These are phyloP conservation scores for Tipula confusa DNA, from an alignment of 2,888 invertebrate species.

Conservation along the genomic window DNA sequence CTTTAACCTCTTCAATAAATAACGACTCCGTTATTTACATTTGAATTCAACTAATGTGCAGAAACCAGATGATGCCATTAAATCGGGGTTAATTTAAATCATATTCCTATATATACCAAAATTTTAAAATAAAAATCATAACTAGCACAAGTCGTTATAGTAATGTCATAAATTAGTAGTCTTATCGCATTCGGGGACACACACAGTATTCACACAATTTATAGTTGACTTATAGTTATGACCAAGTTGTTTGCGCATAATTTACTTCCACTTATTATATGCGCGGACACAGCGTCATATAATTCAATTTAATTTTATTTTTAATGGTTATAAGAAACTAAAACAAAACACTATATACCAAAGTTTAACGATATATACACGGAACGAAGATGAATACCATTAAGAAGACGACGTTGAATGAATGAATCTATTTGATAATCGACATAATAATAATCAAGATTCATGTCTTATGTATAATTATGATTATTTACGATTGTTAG, in stretches of 20 bases:
- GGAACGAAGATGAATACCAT: too few species aligned
- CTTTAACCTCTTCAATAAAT: background rate
- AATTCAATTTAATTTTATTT: background rate
- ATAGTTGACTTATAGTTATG: background rate
- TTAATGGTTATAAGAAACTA: background rate
- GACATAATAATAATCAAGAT: constrained; percentile 8
- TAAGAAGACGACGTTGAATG: background rate
- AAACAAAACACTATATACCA: too few species aligned
- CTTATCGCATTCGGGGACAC: background rate
- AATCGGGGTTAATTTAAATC: background rate
- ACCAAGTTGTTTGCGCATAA: background rate
- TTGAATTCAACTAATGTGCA: background rate
- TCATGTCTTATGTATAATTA: background rate
- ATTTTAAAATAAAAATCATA: too few species aligned
- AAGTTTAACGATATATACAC: background rate
- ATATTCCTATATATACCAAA: background rate
- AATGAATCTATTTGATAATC: background rate
- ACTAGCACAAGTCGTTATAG: background rate
- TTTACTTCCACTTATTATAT: background rate
- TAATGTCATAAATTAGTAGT: background rate
- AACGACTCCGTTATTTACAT: background rate
- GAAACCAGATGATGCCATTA: background rate
- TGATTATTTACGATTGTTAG: background rate
- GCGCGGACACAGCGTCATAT: background rate
- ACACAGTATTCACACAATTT: background rate